phyloP scores from a whole-genome alignment of 1,140 invertebrate genomes.

The Heterodera carotae region DNA sequence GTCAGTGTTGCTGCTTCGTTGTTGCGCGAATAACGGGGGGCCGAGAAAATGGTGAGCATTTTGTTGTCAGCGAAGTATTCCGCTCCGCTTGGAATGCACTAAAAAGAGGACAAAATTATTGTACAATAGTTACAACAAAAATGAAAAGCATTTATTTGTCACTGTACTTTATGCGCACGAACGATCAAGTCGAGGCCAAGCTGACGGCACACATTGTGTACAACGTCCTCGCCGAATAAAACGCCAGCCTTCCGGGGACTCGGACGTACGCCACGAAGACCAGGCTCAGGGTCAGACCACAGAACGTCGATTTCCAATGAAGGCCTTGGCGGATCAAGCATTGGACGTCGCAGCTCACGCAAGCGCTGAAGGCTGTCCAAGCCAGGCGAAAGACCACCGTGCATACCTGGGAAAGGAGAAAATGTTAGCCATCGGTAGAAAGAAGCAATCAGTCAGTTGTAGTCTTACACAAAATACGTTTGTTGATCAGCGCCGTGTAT shows the following conservation, averaged over 20 bases:
- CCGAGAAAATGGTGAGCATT: too few species aligned
- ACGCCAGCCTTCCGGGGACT: conserved; percentile 72
- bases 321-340: not conserved
- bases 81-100: too few species aligned
- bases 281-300: conserved; percentile 66
- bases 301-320: conserved; percentile 49
- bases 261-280: conserved; percentile 42
- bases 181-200: conserved; percentile 58
- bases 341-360: not conserved
- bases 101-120: too few species aligned
- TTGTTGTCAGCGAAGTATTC: too few species aligned
- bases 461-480: too few species aligned
- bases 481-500: too few species aligned
- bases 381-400: conserved; percentile 3
- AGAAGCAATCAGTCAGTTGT: too few species aligned
- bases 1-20: too few species aligned
- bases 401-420: not conserved
- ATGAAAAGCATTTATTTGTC: too few species aligned
- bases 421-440: too few species aligned
- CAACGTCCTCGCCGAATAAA: conserved; percentile 56
- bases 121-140: too few species aligned
- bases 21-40: too few species aligned
- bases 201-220: conserved; percentile 42
- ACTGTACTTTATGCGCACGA: conserved; percentile 42
- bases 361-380: conserved; percentile 2